Conservation (phyloP, 2,888 invertebrate genomes). For the Caenorhabditis parvicauda region DNA sequence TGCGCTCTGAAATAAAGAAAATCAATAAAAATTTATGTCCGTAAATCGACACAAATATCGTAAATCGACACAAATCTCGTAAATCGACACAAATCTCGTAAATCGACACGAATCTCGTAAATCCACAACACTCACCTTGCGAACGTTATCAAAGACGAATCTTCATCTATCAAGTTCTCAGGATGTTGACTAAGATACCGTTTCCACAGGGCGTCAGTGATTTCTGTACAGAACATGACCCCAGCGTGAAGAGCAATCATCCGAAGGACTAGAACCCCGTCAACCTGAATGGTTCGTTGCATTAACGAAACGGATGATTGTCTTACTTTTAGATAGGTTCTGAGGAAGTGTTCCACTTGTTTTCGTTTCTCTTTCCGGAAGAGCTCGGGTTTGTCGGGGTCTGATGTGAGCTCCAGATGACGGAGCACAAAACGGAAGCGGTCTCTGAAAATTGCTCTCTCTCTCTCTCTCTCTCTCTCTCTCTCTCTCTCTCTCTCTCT, state of each 20-base stretch:
- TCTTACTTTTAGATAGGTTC: conserved; percentile 56
- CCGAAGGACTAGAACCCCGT: conserved; percentile 59
- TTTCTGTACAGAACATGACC: conserved; percentile 62
- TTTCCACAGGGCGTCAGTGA: conserved; percentile 61
- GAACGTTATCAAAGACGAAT: conserved; percentile 58
- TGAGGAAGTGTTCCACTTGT: conserved; percentile 61
- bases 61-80: too few relatives aligned
- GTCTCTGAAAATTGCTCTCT: conserved; percentile 50
- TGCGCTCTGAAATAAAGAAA: conserved; percentile 37
- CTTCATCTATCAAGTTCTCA: conserved; percentile 61
- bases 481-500: too few relatives aligned
- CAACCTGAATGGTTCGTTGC: conserved; percentile 43
- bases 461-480: too few relatives aligned
- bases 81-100: conserved; percentile 6
- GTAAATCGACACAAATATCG: too few relatives aligned
- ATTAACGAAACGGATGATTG: not conserved
- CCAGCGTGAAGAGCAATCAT: conserved; percentile 62
- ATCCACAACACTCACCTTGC: conserved; percentile 34
- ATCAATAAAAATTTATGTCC: not conserved
- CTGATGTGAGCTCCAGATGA: conserved; percentile 60
- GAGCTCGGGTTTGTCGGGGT: conserved; percentile 60
- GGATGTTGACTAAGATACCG: conserved; percentile 55
- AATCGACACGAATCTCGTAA: conserved; percentile 6
- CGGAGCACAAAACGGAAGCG: conserved; percentile 61
- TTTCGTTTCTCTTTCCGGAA: conserved; percentile 61